A percentile compares a stretch with the other conserved stretches of the same genome.
These are phyloP conservation scores for Indicator indicator DNA, from an alignment of 2,113 vertebrate species.

Conservation along the genomic window DNA sequence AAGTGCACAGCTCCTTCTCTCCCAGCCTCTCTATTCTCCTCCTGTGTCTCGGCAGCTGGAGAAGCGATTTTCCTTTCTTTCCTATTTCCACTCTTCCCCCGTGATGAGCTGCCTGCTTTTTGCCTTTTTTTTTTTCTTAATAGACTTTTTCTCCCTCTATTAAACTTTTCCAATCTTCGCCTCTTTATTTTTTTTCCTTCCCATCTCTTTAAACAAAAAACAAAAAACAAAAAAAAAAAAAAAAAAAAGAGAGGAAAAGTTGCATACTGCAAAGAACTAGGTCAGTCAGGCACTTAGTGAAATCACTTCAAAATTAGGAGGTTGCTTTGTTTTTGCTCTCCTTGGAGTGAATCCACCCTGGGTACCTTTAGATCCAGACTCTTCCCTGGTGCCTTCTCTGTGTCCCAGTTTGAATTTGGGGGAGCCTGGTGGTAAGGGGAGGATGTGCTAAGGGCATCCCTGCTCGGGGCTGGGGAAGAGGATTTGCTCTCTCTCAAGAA, in stretches of 20 bases:
- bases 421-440: background rate
- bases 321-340: background rate
- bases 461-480: accelerated
- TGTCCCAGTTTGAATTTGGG: background rate
- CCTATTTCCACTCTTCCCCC: slow-evolving; percentile 60
- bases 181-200: slow-evolving; percentile 5
- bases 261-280: slow-evolving; percentile 10
- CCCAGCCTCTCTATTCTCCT: slow-evolving; percentile 32
- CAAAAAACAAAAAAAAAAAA: background rate
- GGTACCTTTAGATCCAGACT: background rate
- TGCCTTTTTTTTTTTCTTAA: slow-evolving; percentile 37
- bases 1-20: slow-evolving; percentile 51
- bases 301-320: background rate
- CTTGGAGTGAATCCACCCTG: background rate
- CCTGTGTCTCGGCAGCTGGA: slow-evolving; percentile 21
- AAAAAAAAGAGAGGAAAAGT: background rate
- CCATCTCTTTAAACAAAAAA: slow-evolving; percentile 13
- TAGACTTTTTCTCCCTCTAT: slow-evolving; percentile 60
- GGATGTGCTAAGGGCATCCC: accelerated
- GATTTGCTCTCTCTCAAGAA: accelerated
- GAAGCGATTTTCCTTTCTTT: slow-evolving; percentile 68
- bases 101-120: slow-evolving; percentile 1
- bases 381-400: background rate
- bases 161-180: slow-evolving; percentile 62
- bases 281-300: slow-evolving; percentile 40